A percentile compares a stretch with the other conserved stretches of the same genome.
These are phyloP conservation scores for Paracanthobrama guichenoti DNA, from an alignment of 2,113 vertebrate species.

Conservation along the genomic window DNA sequence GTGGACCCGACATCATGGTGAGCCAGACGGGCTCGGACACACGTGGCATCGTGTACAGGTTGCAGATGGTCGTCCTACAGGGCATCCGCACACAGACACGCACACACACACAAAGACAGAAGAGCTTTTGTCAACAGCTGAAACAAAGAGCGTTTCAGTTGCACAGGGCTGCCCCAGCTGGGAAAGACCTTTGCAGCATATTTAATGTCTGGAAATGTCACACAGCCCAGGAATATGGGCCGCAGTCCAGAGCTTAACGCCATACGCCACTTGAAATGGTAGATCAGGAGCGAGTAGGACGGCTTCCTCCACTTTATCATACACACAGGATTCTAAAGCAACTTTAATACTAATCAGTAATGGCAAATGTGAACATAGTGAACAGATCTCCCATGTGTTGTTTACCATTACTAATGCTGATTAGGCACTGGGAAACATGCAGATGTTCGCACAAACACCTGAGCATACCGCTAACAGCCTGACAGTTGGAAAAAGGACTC, in stretches of 20 bases:
- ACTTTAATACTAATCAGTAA: background rate
- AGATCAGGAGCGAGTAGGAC: background rate
- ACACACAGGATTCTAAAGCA: background rate
- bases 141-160: constrained; percentile 52
- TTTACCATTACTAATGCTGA: background rate
- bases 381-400: background rate
- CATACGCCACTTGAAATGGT: background rate
- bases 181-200: constrained; percentile 33
- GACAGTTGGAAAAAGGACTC: background rate
- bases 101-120: constrained; percentile 45
- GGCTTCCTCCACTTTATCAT: background rate
- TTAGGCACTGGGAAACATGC: constrained; percentile 1
- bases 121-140: constrained; percentile 43
- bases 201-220: constrained; percentile 43
- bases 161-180: constrained; percentile 8
- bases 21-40: constrained; percentile 97
- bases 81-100: background rate
- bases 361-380: background rate
- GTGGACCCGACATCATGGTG: constrained; percentile 94
- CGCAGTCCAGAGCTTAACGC: background rate
- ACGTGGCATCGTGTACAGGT: constrained; percentile 97
- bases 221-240: background rate
- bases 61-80: constrained; percentile 90
- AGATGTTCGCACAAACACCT: constrained; percentile 6
- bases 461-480: background rate